Base-by-base conservation (phyloP, 2,113 vertebrate species). In the Saguinus imperator region DNA sequence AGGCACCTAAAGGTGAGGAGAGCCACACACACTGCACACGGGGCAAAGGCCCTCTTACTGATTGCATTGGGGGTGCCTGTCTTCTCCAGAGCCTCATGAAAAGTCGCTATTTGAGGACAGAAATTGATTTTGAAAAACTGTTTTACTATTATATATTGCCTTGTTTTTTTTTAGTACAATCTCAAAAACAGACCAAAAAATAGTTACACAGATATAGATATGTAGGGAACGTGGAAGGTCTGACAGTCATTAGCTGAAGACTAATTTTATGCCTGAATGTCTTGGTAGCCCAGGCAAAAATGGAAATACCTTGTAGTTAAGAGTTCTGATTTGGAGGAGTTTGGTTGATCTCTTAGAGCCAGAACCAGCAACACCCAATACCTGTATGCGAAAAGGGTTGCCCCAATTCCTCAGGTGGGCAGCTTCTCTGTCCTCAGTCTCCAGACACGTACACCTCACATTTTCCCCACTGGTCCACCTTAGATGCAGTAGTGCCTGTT, bases 161-260 rank as follows among this genome's bases (percentile, higher is more conserved):
- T 64, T 27, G 12, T 10, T 35, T 40, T 82, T 27, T 48, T 50
- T 13, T 12, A 20, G 2, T 16, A 43, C 5, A 88, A 21, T 66
- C 32, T 92, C 88, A 92, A 64, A 58, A 9, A 92, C 89, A 18
- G 37, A 82, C 21, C n/a, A 48, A 86, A 40, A 50, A 85, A 81
- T 35, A 72, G 27, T 18, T 48, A 40, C 21, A 20, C 52, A 89
- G 57, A 86, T 84, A 55, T 20, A 80, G 52, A 52, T 8, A 43
- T 13, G 3, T 90, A 43, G 85, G 50, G n/a, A 57, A 43, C 27
- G 11, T 35, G 68, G 35, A 58, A 32, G 29, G 1, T 61, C 32
- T 70, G n/a, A n/a, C n/a, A 45, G 48, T 79, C 52, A 48, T 85
- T 88, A 64, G 43, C 9, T 72, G 48, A 55, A 94, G 72, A 37